A percentile compares a stretch with the other conserved stretches of the same genome.
Evolutionary conservation across 2,888 invertebrate species (phyloP).

Genomic region (Abscondita cerata): DNA sequence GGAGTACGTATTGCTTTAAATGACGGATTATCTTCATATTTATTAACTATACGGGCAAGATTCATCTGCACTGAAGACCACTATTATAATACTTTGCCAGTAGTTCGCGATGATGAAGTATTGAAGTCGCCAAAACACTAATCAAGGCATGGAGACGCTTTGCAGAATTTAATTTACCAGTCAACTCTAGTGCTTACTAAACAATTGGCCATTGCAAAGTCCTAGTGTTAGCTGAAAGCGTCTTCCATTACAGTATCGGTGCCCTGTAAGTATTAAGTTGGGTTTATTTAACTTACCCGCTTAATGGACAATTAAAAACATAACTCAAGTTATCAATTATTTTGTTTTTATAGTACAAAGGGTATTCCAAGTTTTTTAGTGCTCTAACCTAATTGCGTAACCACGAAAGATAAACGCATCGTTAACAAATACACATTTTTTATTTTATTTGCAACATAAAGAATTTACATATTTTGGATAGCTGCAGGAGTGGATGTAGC

Average conservation of each 20-base stretch:
- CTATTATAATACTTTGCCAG: slow-evolving; percentile 85
- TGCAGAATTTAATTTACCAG: slow-evolving; percentile 76
- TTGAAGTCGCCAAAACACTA: slow-evolving; percentile 79
- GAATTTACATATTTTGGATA: slow-evolving; percentile 57
- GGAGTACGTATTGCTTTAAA: slow-evolving; percentile 90
- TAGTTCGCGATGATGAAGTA: slow-evolving; percentile 82
- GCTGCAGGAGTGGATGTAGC: slow-evolving; percentile 82
- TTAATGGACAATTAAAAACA: not conserved
- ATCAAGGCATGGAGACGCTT: slow-evolving; percentile 80
- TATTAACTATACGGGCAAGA: slow-evolving; percentile 82
- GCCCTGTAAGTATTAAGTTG: slow-evolving; percentile 62
- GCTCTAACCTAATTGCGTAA: not conserved
- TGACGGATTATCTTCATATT: slow-evolving; percentile 87
- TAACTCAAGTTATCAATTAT: not conserved
- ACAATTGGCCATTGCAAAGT: slow-evolving; percentile 87
- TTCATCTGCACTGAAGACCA: slow-evolving; percentile 75
- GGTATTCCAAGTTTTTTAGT: not conserved
- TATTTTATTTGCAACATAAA: no score
- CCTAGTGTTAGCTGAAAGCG: slow-evolving; percentile 83
- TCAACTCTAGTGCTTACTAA: slow-evolving; percentile 86
- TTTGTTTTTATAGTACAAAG: not conserved
- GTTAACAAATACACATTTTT: no score
- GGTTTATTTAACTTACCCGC: not conserved
- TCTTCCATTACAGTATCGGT: slow-evolving; percentile 78
- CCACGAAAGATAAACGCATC: no score